Conservation (phyloP, 2,797 vertebrate species). For the Octomys mimax region DNA sequence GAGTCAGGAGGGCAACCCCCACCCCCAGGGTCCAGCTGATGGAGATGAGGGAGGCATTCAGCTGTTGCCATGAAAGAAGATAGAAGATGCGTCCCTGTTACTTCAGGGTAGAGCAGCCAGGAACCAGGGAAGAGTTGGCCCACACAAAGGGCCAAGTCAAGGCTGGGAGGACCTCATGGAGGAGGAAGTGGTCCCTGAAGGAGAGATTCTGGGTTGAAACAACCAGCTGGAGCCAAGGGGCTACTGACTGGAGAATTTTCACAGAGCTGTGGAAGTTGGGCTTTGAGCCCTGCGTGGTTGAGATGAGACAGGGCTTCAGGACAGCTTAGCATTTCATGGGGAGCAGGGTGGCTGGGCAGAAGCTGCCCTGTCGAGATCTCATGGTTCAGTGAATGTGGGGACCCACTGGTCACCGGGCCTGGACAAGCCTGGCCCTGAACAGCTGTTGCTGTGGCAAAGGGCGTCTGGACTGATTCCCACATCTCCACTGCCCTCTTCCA, state of each 20-base stretch:
- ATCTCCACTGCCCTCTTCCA: not conserved
- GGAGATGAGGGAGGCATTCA: not conserved
- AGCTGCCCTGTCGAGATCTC: not conserved
- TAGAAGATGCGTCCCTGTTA: too few species aligned
- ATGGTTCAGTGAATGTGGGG: not conserved
- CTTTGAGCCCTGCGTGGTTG: not conserved
- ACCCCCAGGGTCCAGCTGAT: not conserved
- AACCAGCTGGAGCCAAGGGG: too few species aligned
- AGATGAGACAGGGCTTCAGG: not conserved
- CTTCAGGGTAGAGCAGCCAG: not conserved
- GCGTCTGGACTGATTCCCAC: not conserved
- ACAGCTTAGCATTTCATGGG: not conserved
- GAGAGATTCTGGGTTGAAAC: not conserved
- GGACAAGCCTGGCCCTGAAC: not conserved
- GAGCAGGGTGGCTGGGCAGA: not conserved
- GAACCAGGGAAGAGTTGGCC: not conserved
- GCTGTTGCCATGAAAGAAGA: too few species aligned
- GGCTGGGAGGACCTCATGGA: not conserved
- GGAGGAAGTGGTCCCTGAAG: not conserved
- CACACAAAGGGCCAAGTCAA: not conserved
- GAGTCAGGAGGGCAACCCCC: not conserved
- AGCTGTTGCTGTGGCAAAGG: not conserved
- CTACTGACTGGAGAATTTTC: not conserved
- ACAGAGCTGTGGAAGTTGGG: fast-evolving
- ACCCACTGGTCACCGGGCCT: not conserved